Evolutionary conservation across 2,797 vertebrate genomes (phyloP).

Genomic region (Paedocypris micromegethes): DNA sequence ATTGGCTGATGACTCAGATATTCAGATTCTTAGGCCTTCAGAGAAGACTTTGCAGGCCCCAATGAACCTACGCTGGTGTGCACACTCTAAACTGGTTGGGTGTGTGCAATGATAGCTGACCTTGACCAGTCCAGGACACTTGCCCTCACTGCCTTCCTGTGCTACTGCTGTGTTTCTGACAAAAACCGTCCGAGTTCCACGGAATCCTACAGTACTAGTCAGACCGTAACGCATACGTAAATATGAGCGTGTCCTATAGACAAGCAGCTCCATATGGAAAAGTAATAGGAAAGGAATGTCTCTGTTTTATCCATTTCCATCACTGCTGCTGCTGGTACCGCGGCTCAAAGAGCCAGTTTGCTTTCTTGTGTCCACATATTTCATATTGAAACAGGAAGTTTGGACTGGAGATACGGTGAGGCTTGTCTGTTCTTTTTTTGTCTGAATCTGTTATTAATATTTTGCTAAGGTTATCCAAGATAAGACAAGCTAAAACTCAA

Average conservation of each 20-base stretch:
- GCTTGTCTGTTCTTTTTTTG: background rate
- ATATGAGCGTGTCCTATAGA: slow-evolving; percentile 23
- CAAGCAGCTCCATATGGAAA: slow-evolving; percentile 13
- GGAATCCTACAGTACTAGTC: slow-evolving; percentile 15
- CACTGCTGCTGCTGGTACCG: slow-evolving; percentile 17
- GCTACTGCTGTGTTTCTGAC: slow-evolving; percentile 12
- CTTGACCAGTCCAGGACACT: background rate
- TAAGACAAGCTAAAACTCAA: too few species aligned
- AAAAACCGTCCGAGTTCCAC: slow-evolving; percentile 15
- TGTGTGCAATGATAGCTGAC: slow-evolving; percentile 25
- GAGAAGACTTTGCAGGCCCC: too few species aligned
- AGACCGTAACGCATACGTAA: slow-evolving; percentile 33
- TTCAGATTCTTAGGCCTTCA: too few species aligned
- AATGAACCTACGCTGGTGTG: too few species aligned
- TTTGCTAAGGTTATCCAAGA: too few species aligned
- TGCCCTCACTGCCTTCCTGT: slow-evolving; percentile 26
- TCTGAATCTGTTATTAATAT: too few species aligned
- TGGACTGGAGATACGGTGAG: background rate
- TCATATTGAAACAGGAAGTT: background rate
- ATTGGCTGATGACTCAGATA: too few species aligned
- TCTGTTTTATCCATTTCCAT: slow-evolving; percentile 30
- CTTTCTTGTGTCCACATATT: background rate
- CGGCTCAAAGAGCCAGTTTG: slow-evolving; percentile 12
- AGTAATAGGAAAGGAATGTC: slow-evolving; percentile 25
- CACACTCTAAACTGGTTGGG: too few species aligned